Base-by-base conservation (phyloP, 2,113 vertebrate genomes). In the Thomomys bottae region DNA sequence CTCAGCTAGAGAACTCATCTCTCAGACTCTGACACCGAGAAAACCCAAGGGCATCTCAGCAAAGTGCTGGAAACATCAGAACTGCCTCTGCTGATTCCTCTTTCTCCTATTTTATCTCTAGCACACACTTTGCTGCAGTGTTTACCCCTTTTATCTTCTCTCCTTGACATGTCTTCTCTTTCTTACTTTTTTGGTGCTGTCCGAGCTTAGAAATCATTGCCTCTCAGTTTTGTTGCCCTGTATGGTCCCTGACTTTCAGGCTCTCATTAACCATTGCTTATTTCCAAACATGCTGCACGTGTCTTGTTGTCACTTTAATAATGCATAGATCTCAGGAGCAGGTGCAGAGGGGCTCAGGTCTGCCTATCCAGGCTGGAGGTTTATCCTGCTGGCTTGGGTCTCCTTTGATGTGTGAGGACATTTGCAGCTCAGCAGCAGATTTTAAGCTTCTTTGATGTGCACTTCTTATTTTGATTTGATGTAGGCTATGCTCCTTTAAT, bases 71-170 rank as follows among this genome's bases (percentile, higher is more conserved):
- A 91, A 86, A 87, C 92, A 90, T 89, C 96, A 96, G 80, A 87
- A 59, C 36, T 81, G 88, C 84, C 72, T 73, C 68, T 85, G 85
- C 20, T 30, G 30, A 59, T 85, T 77, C 71, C n/a, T 36, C 14
- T 86, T 83, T 70, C 68, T 93, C 86, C 49, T 89, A 0, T 90
- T 93, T 95, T 91, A 79, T 96, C 66, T 88, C 64, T 0, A 14
- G 38, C 64, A 80, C n/a, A 28, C 45, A 83, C 73, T 88, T 95
- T 49, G 32, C 85, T 64, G 84, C 38, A 6, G 36, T 78, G 38
- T 92, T 96, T 92, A 63, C 90, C 9, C 4, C 81, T 93, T 96
- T 95, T 61, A 96, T 96, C 93, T 95, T 70, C 68, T 89, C 61
- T 94, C 54, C 61, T 57, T 88, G 67, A 94, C 57, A 91, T 81